Conservation (phyloP, 2,888 invertebrate species). For the Napeogenes inachia region DNA sequence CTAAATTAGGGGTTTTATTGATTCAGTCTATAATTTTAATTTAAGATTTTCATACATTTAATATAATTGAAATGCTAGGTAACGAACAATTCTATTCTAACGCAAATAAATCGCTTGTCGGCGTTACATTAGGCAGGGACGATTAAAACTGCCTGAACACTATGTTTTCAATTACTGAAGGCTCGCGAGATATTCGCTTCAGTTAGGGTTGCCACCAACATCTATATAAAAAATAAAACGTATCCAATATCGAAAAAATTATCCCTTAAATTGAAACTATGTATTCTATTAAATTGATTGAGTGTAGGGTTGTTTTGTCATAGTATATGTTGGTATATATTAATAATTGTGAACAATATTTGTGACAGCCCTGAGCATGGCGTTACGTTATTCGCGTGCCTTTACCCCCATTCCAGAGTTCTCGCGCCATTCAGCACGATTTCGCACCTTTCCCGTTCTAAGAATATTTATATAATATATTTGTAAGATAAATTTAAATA, state of each 20-base stretch:
- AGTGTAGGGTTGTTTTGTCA: no score
- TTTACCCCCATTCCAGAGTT: constrained; percentile 48
- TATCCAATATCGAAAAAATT: background rate
- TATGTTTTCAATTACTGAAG: constrained; percentile 75
- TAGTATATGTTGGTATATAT: background rate
- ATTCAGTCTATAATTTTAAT: no score
- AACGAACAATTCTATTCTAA: constrained; percentile 25
- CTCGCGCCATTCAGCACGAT: constrained; percentile 38
- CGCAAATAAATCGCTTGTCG: constrained; percentile 40
- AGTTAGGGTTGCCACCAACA: constrained; percentile 47
- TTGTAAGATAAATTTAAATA: no score
- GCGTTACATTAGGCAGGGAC: constrained; percentile 53
- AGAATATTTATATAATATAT: background rate
- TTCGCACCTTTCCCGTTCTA: constrained; percentile 34
- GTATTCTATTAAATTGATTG: no score
- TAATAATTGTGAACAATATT: background rate
- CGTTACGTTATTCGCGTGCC: constrained; percentile 51
- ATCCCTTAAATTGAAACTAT: no score
- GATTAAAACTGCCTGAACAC: constrained; percentile 71
- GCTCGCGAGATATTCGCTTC: constrained; percentile 68
- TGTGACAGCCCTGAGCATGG: constrained; percentile 44
- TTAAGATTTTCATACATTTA: no score
- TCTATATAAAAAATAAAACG: background rate
- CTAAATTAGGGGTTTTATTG: no score
- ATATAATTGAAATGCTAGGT: background rate